These are phyloP conservation scores for Triplophysa bombifrons DNA, from an alignment of 2,797 vertebrate genomes.

Conservation along the genomic window DNA sequence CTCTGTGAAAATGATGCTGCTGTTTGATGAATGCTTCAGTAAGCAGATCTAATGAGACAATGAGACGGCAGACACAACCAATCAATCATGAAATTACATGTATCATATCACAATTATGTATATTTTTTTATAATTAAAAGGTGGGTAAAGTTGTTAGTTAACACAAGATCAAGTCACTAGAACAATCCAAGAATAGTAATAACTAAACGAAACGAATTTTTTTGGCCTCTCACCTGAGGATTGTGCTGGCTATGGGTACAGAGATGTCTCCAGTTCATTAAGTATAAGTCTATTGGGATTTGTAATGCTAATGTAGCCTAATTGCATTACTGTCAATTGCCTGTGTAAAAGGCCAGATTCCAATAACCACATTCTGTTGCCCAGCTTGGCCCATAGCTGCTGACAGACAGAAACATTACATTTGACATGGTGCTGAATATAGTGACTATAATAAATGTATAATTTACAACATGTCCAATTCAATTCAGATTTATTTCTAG, in stretches of 20 bases:
- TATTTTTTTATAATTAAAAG: too few relatives aligned
- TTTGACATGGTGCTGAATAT: conserved; percentile 7
- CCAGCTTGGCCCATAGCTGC: conserved; percentile 56
- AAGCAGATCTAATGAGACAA: conserved; percentile 24
- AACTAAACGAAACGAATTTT: neutral
- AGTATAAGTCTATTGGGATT: conserved; percentile 54
- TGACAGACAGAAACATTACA: conserved; percentile 49
- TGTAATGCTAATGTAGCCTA: conserved; percentile 69
- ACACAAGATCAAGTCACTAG: too few relatives aligned
- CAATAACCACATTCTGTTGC: conserved; percentile 58
- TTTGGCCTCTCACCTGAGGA: conserved; percentile 7
- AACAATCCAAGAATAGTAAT: too few relatives aligned
- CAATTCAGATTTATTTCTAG: too few relatives aligned
- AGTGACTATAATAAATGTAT: neutral
- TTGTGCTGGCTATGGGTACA: conserved; percentile 51
- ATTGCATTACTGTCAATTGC: conserved; percentile 66
- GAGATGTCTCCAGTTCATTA: conserved; percentile 65
- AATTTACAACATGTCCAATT: too few relatives aligned
- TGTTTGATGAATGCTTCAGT: conserved; percentile 19
- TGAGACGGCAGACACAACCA: neutral
- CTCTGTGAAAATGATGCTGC: conserved; percentile 44
- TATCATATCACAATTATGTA: too few relatives aligned
- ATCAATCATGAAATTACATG: neutral
- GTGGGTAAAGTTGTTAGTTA: too few relatives aligned
- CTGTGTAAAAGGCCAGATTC: conserved; percentile 64